Base-by-base conservation (phyloP, 2,888 invertebrate species). In the Hybos culiciformis region DNA sequence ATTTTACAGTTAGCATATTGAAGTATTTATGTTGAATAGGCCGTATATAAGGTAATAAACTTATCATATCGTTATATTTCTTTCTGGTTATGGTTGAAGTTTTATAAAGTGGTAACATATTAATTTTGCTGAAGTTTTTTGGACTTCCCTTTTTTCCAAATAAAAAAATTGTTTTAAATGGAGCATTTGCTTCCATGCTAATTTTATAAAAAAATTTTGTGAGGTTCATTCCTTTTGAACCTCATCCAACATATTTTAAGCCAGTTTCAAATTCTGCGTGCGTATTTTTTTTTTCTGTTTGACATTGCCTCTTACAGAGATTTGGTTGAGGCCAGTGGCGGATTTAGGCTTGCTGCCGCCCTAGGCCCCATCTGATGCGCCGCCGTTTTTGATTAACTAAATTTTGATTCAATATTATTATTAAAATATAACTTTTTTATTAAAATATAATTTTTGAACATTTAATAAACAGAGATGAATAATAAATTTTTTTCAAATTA, bases 21-120 rank as follows among this genome's bases (percentile, higher is more conserved):
- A 44, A 47, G 34, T 44, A 46, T 42, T 44, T 39, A 41, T 46
- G 41, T 29, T 43, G 37, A 34, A 43, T 43, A 41, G 45, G 45
- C 34, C 39, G 45, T 47, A 47, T 42, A 44, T 45, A 45, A 37
- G 39, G 33, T 41, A 47, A 39, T 37, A 44, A 44, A 26, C 20
- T 42, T 44, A 46, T 44, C 41, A 46, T 44, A 33, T 44, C 39
- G 32, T 47, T 44, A 47, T 47, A 47, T 33, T 44, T 44, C 37
- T 38, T 29, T 44, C 36, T 37, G 39, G 39, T 37, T 41, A 40
- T 46, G 36, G 43, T 39, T 29, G 38, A 36, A 34, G 33, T 39
- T 42, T 39, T 39, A 39, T 45, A 40, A 39, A 45, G 42, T 39
- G 42, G 31, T 43, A 26, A 41, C 34, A 45, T 34, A 39, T 32